Evolutionary conservation across 2,113 vertebrate species (phyloP).

Genomic region (Boulengeromyrus knoepffleri): DNA sequence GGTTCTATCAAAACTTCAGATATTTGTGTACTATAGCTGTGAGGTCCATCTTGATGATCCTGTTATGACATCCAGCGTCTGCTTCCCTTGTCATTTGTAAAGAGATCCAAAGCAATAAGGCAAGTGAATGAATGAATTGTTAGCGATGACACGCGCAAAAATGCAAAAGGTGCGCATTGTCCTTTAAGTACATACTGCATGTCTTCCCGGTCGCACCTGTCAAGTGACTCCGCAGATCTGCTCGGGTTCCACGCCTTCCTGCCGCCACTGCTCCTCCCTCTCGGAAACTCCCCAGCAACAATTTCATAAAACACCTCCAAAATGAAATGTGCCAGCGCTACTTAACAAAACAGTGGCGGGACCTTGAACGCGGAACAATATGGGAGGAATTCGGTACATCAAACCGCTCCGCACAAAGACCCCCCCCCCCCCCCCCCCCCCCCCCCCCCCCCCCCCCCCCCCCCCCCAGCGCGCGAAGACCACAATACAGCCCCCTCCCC

Average conservation of each 20-base stretch:
- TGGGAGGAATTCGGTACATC: background rate
- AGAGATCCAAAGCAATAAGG: background rate
- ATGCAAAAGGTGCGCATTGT: background rate
- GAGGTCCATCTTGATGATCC: background rate
- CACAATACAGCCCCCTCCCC: too few relatives aligned
- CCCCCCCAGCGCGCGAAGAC: too few relatives aligned
- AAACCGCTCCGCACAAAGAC: background rate
- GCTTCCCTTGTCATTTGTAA: background rate
- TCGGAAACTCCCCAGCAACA: too few relatives aligned
- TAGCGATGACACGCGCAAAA: background rate
- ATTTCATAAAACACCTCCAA: background rate
- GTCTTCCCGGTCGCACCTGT: background rate
- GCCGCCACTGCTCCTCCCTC: background rate
- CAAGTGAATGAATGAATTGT: background rate
- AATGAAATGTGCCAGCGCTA: background rate
- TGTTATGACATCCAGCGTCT: background rate
- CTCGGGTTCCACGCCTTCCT: background rate
- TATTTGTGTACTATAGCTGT: background rate
- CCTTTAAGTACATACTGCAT: background rate
- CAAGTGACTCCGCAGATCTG: background rate
- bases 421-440: too few relatives aligned
- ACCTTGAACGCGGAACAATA: background rate
- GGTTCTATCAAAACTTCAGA: background rate
- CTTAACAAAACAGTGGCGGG: background rate
- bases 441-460: too few relatives aligned